phyloP scores from a whole-genome alignment of 2,888 invertebrate genomes.

The Drosophila demipolita region DNA sequence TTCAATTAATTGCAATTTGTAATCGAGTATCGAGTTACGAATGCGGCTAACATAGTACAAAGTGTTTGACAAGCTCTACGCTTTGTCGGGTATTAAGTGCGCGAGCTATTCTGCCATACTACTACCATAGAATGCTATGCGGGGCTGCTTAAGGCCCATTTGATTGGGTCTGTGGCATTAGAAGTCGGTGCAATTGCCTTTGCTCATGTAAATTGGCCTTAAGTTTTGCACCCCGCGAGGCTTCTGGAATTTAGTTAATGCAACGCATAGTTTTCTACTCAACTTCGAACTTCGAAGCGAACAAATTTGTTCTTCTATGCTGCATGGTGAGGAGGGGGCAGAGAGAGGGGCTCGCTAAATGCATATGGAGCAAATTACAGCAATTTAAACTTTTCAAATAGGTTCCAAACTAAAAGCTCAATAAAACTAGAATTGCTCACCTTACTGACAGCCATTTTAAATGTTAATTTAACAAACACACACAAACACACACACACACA shows the following conservation, averaged over 20 bases:
- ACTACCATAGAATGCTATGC: no score
- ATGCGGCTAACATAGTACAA: constrained; percentile 40
- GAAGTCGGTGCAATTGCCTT: constrained; percentile 82
- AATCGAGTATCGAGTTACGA: constrained; percentile 79
- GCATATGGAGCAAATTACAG: constrained; percentile 62
- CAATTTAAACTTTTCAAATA: constrained; percentile 77
- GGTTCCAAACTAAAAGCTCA: constrained; percentile 79
- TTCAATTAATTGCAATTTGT: constrained; percentile 83
- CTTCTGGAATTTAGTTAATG: constrained; percentile 35
- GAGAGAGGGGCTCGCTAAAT: constrained; percentile 18
- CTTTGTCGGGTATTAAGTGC: constrained; percentile 30
- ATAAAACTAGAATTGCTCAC: constrained; percentile 74
- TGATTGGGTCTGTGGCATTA: constrained; percentile 83
- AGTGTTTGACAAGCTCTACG: constrained; percentile 49
- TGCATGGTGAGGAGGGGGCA: background rate
- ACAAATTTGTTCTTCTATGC: background rate
- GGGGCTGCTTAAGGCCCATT: constrained; percentile 64
- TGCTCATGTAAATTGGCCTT: constrained; percentile 84
- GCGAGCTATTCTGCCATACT: background rate
- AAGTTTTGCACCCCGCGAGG: constrained; percentile 68
- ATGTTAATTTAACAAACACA: constrained; percentile 76
- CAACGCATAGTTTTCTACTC: constrained; percentile 20
- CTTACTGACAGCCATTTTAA: constrained; percentile 82
- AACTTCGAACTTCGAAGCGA: constrained; percentile 1
- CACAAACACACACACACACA: constrained; percentile 9